Base-by-base conservation (phyloP, 2,888 invertebrate genomes). In the Apoda limacodes region DNA sequence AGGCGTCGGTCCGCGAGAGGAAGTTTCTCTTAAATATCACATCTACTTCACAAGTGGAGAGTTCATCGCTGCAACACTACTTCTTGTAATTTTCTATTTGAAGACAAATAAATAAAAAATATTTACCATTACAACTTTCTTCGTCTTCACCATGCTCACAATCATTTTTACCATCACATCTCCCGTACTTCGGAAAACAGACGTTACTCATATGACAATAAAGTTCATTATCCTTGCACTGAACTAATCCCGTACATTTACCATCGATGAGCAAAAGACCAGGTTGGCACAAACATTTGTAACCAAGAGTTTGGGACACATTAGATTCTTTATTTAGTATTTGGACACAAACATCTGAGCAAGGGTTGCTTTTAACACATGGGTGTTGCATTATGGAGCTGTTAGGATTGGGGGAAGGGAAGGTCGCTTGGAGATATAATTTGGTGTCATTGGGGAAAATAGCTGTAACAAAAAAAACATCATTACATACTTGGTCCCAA, bases 341-440 rank as follows among this genome's bases (percentile, higher is more conserved):
- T 33, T 86, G 82, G 2, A 90, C 82, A 51, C 93, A 93, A 6
- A 92, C 63, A 55, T 92, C 88, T 2, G 88, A 87, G 50, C 93
- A 93, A 1, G 85, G 84, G 37, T 86, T 85, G 15, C 69, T 67
- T 9, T 37, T 34, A 14, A 75, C 72, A 48, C 92, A 92, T 0
- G 82, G 78, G 60, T 88, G 88, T 23, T 42, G 52, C 3, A 46
- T 30, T 2, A 63, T 37, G 0, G 60, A 52, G 29, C 54, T 46
- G 26, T 40, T 44, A 0, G 41, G 20, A 4, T 51, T 50, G 0
- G 52, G 55, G 1, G 40, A 40, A 2, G 47, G 35, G 4, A 43
- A 31, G 0, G 68, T 66, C 0, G 64, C 55, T 47, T 52, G 61
- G 20, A 76, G 40, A 13, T 71, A 47, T 1, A 78, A 56, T 20